Conservation (phyloP, 1,140 invertebrate species). For the Araneus ventricosus region DNA sequence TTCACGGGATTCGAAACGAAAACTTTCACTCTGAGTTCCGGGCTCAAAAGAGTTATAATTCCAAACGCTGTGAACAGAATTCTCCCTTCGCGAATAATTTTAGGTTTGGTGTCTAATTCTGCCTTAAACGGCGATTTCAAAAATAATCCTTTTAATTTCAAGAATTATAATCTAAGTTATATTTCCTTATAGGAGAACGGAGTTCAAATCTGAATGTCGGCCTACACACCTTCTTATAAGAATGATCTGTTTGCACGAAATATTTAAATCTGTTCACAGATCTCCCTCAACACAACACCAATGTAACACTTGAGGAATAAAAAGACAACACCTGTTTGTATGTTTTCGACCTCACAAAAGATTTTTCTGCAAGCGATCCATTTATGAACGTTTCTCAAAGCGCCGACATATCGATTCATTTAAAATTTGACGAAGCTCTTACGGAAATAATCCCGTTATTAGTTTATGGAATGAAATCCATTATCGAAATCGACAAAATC, state of each 20-base stretch:
- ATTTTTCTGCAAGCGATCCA: background rate
- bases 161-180: background rate
- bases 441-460: no score
- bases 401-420: no score
- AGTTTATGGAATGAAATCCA: no score
- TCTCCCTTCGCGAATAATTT: background rate
- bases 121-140: background rate
- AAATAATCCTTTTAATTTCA: constrained; percentile 1
- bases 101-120: background rate
- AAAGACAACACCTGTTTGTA: background rate
- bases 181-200: background rate
- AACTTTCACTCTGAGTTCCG: background rate
- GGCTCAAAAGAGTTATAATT: constrained; percentile 11
- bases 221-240: background rate
- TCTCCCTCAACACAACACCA: background rate
- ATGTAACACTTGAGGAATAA: background rate
- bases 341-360: background rate
- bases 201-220: background rate
- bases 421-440: no score
- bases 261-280: background rate
- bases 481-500: no score
- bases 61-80: background rate
- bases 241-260: background rate
- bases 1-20: background rate
- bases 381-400: no score